Base-by-base conservation (phyloP, 2,113 vertebrate genomes). In the Benitochromis conjunctus region DNA sequence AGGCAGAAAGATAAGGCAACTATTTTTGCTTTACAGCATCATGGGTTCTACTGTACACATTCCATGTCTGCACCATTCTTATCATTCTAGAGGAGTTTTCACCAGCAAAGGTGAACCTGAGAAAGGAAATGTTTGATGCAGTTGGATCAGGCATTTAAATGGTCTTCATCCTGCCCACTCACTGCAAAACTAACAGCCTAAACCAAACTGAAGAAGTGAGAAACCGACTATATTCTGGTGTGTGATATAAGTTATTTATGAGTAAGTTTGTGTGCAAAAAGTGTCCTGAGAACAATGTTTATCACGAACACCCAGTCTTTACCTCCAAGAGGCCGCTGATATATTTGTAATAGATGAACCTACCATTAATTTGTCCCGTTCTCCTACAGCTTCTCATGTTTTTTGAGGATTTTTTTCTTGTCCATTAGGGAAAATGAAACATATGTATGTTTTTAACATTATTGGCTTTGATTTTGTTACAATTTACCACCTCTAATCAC, bases 381-480 rank as follows among this genome's bases (percentile, higher is more conserved):
- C 41, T 29, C 24, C 69, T 74, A 0, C 24, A 51, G n/a, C 69
- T 48, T 31, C 24, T 71, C 24, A 29, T 26, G 21, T 0, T 51
- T 55, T 55, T 24, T 6, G 3, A 19, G 57, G 26, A 18, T 31
- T 64, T 53, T 53, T 3, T 53, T 64, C 9, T 38, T 7, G 5
- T 9, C 16, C 31, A 19, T 62, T 34, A 34, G 58, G 34, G 16
- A 19, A 62, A 62, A 62, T 19, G 2, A 58, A 58, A 31, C 8
- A 2, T 2, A 53, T 8, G 16, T 38, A 21, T 56, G 4, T 5
- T n/a, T 66, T 66, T 41, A 3, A 19, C 16, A 8, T 53, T 53
- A 21, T 14, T 38, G 19, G 6, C 34, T 41, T 66, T 24, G 12
- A 7, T 48, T 74, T 74, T 48, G 16, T 48, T 74, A 46, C 24